Conservation (phyloP, 2,113 vertebrate species). For the Ceratotherium simum region DNA sequence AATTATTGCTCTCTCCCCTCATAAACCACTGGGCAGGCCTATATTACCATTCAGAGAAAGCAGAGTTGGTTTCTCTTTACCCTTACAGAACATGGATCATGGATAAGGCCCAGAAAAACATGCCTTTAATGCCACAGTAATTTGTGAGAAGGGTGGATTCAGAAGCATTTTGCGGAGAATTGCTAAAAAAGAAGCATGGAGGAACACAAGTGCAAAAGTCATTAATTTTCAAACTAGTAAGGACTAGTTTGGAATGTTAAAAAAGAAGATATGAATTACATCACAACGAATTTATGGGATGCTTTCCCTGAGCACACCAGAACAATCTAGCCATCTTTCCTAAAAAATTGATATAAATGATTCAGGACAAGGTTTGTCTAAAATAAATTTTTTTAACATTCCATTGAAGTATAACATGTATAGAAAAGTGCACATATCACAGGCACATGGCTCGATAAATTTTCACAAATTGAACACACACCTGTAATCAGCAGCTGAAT, state of each 20-base stretch:
- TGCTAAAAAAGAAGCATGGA: neutral
- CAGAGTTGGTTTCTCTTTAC: neutral
- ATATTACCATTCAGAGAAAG: neutral
- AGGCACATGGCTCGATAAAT: neutral
- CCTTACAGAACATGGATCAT: neutral
- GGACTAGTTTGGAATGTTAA: neutral
- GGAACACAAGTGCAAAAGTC: neutral
- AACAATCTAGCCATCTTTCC: neutral
- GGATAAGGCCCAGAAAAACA: neutral
- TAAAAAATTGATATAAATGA: neutral
- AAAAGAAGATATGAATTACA: neutral
- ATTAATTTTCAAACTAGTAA: conserved; percentile 52
- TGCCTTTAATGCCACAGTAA: neutral
- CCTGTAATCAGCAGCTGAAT: neutral
- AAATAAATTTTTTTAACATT: neutral
- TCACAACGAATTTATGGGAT: neutral
- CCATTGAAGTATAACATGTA: neutral
- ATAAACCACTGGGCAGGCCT: neutral
- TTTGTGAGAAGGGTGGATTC: neutral
- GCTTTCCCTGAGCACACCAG: neutral
- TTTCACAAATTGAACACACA: neutral
- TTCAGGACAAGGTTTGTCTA: neutral
- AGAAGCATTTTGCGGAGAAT: conserved; percentile 43
- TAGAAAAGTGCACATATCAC: neutral
- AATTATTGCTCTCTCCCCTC: neutral